Conservation (phyloP, 2,113 vertebrate species). For the Urocynchramus pylzowi region DNA sequence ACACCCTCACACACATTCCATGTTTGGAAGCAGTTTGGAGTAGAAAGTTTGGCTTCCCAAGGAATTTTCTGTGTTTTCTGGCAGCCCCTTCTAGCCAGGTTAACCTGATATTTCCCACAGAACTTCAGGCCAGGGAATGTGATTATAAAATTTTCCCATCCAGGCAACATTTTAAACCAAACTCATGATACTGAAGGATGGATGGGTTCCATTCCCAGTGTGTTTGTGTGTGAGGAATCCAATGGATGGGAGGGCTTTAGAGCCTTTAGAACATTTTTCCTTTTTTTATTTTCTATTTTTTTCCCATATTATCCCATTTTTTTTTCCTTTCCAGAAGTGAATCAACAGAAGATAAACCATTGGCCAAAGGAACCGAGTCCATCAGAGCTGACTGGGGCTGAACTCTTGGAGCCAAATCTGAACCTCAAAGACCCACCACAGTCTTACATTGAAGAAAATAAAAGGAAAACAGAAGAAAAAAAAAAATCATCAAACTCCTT, state of each 20-base stretch:
- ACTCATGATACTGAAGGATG: neutral
- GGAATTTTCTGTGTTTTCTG: slow-evolving; percentile 61
- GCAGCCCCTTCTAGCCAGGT: slow-evolving; percentile 7
- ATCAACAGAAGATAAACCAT: neutral
- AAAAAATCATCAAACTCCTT: neutral
- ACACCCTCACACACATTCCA: neutral
- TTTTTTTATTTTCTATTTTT: neutral
- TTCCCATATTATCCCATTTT: accelerated
- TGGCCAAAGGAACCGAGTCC: neutral
- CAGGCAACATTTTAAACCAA: neutral
- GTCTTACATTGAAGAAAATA: neutral
- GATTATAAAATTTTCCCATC: slow-evolving; percentile 55
- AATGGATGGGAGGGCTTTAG: neutral
- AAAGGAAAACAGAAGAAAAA: neutral
- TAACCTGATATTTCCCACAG: slow-evolving; percentile 63
- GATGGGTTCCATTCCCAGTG: neutral
- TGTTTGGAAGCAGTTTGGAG: neutral
- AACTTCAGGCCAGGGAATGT: slow-evolving; percentile 50
- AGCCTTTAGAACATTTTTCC: neutral
- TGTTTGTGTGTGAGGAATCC: neutral
- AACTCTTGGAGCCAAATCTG: neutral
- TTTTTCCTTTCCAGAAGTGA: neutral
- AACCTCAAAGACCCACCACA: slow-evolving; percentile 56
- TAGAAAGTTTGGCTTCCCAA: slow-evolving; percentile 36
- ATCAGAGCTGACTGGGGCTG: neutral